phyloP scores from a whole-genome alignment of 2,888 invertebrate species.

The Melipona beecheii region DNA sequence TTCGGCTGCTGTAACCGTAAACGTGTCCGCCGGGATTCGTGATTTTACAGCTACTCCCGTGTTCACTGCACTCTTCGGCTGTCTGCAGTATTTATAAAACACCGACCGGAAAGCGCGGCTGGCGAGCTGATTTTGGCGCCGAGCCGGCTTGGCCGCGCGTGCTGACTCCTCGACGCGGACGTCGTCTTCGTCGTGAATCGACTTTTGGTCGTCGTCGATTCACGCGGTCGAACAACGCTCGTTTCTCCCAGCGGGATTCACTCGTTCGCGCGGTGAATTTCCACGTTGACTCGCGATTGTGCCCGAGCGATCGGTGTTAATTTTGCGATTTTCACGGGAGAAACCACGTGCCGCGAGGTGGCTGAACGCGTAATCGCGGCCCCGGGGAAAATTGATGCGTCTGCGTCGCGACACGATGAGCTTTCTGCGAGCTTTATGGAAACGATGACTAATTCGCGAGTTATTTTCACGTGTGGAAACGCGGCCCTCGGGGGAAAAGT shows the following conservation, averaged over 20 bases:
- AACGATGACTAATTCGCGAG: slow-evolving; percentile 48
- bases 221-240: neutral
- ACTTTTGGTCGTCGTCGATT: slow-evolving; percentile 5
- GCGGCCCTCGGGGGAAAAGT: neutral
- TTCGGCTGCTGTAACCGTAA: slow-evolving; percentile 13
- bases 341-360: slow-evolving; percentile 37
- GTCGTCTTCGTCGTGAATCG: slow-evolving; percentile 39
- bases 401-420: slow-evolving; percentile 30
- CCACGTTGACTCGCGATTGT: neutral
- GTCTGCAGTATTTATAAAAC: slow-evolving; percentile 84
- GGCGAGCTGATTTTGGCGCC: slow-evolving; percentile 83
- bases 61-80: slow-evolving; percentile 78
- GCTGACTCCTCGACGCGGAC: slow-evolving; percentile 69
- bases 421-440: slow-evolving; percentile 35
- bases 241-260: neutral
- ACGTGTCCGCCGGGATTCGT: slow-evolving; percentile 51
- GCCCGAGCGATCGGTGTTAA: neutral
- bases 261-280: neutral
- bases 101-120: slow-evolving; percentile 82
- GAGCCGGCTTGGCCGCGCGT: slow-evolving; percentile 80
- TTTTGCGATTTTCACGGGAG: neutral
- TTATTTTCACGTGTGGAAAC: slow-evolving; percentile 42
- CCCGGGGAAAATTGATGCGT: slow-evolving; percentile 42
- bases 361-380: neutral
- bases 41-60: slow-evolving; percentile 65